Base-by-base conservation (phyloP, 1,140 invertebrate species). In the Diabrotica undecimpunctata region DNA sequence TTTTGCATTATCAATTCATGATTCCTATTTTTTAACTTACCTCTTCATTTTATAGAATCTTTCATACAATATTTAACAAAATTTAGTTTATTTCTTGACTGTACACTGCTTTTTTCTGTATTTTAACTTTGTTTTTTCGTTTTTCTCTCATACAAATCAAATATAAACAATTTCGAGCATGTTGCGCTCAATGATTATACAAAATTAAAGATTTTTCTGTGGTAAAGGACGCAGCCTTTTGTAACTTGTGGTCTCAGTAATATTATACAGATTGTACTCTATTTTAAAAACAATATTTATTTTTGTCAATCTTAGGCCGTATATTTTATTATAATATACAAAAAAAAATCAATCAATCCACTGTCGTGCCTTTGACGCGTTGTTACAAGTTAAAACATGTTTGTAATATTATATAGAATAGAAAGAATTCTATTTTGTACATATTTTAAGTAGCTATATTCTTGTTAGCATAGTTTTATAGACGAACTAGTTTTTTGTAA, bases 321-420 rank as follows among this genome's bases (percentile, higher is more conserved):
- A 55, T 54, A 64, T 36, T 38, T 14, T 14, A 36, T n/a, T 46
- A 8, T 46, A 10, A 46, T 46, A 46, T 46, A 46, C 53, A 37
- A 61, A 41, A 64, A 58, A 25, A 25, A 25, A 25, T 25, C 1
- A 25, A 25, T 25, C 25, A 25, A 25, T 13, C 25, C 39, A 50
- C 37, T 50, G 35, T 64, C 61, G 68, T 70, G 68, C 68, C 68
- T 70, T 46, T 70, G 65, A 69, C 52, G 60, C 53, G 52, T 69
- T 67, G 66, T 67, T 67, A 67, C 59, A 46, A 46, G 41, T 63
- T 65, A 67, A 50, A 69, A 54, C 36, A 55, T 46, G 41, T 51
- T 67, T 70, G 68, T 70, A 70, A 70, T 64, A 70, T 70, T 70
- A 65, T 67, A 66, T 69, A 66, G 64, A 65, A 56, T 59, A 70